A percentile compares a stretch with the other conserved stretches of the same genome.
These are phyloP conservation scores for Triplophysa siluroides DNA, from an alignment of 2,113 vertebrate genomes.

Conservation along the genomic window DNA sequence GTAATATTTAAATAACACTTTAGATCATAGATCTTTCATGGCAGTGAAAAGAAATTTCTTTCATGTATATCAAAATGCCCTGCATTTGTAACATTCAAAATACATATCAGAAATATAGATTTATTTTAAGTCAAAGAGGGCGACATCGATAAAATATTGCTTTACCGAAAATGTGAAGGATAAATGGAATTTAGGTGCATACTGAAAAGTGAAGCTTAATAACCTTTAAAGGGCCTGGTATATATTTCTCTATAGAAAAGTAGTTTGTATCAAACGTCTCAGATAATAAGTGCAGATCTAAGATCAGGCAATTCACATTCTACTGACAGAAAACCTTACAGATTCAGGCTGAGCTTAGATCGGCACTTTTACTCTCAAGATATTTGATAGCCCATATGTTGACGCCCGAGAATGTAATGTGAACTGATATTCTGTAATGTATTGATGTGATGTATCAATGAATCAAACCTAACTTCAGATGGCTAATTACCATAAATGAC, in stretches of 20 bases:
- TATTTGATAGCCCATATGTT: neutral
- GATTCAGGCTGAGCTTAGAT: neutral
- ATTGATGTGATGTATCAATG: neutral
- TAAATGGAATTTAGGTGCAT: slow-evolving; percentile 29
- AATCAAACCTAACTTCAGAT: neutral
- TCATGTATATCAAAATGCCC: slow-evolving; percentile 75
- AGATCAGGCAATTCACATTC: neutral
- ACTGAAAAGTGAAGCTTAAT: slow-evolving; percentile 13
- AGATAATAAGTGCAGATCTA: neutral
- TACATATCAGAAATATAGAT: slow-evolving; percentile 65
- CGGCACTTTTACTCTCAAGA: neutral
- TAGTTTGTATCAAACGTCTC: neutral
- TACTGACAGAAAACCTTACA: neutral
- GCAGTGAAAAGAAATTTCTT: slow-evolving; percentile 64
- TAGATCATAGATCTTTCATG: slow-evolving; percentile 70
- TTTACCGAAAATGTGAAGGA: slow-evolving; percentile 58
- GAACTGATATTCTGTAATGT: neutral
- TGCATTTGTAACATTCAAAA: slow-evolving; percentile 76
- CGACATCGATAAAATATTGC: slow-evolving; percentile 65
- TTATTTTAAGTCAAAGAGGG: slow-evolving; percentile 54
- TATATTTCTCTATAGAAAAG: neutral
- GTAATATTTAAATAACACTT: slow-evolving; percentile 66
- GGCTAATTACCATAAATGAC: neutral
- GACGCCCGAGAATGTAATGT: neutral
- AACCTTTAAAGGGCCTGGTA: neutral